Evolutionary conservation across 2,797 vertebrate species (phyloP).

Genomic region (Chloroceryle inda): DNA sequence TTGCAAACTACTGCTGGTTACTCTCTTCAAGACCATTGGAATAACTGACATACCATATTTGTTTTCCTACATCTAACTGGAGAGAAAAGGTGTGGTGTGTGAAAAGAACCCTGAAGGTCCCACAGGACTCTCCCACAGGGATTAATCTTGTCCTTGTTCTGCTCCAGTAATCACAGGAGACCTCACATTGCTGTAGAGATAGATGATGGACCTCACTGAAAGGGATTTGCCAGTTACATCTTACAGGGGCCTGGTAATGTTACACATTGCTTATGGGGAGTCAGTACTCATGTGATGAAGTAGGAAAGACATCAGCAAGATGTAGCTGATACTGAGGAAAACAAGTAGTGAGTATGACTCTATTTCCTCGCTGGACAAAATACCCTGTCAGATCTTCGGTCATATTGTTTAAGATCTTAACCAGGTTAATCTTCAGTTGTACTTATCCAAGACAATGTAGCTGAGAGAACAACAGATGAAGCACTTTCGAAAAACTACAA

Average conservation of each 20-base stretch:
- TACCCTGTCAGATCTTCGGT: neutral
- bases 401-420: neutral
- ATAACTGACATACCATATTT: neutral
- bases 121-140: no score
- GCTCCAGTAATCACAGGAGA: neutral
- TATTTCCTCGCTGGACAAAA: neutral
- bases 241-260: neutral
- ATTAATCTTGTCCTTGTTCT: neutral
- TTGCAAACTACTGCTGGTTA: neutral
- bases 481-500: neutral
- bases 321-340: neutral
- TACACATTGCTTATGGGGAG: fast-evolving
- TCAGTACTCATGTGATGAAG: neutral
- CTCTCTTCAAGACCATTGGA: neutral
- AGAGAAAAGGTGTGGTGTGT: neutral
- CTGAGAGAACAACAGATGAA: neutral
- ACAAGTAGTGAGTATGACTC: neutral
- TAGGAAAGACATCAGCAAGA: fast-evolving
- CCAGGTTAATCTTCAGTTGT: neutral
- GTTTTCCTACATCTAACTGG: neutral
- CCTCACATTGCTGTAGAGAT: fast-evolving
- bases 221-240: neutral
- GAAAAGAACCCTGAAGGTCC: neutral
- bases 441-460: neutral
- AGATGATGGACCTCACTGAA: neutral